Evolutionary conservation across 2,888 invertebrate genomes (phyloP), one percentile per base, ranked within the genome.

Genomic region (Thyatira batis): DNA sequence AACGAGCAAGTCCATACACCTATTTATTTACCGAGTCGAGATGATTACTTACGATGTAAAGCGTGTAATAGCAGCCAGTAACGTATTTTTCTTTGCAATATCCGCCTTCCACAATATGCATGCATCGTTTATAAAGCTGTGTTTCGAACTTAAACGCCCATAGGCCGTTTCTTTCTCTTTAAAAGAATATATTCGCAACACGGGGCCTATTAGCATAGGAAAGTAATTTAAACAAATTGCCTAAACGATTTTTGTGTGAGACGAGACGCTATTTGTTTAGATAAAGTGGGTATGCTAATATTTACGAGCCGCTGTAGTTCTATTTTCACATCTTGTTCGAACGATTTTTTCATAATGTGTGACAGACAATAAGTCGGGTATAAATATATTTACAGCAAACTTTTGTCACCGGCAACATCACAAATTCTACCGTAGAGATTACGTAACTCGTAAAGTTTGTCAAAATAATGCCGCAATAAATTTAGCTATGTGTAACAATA

Each of bases 211-310:
- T 89, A 86, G 82, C 89, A 89, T 89, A 87, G 80, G 75, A 87
- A 87, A 87, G 89, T 87, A 84, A 89, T 89, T 89, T 86, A 82
- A 84, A 85, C 81, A 87, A 88, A 89, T 89, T 87, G 87, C 85
- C 79, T 79, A 79, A 87, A 83, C 82, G 84, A 85, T 85, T 87
- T 87, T 87, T 84, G 82, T 79, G 79, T 82, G 78, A 77, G 78
- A 78, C 71, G 78, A 70, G 74, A 73, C 77, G 76, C 80, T 71
- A 80, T 87, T 82, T 84, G 72, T 80, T 82, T 78, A 76, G 74
- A 81, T 76, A 72, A 78, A 78, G 78, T 80, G 73, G 69, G 68
- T 65, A 68, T 61, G 71, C 67, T 60, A 80, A 74, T 75, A 75
- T 75, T 70, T 71, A 61, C 63, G 57, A 61, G 61, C 65, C 67